Conservation (phyloP, 2,113 vertebrate species). For the Oncorhynchus nerka region DNA sequence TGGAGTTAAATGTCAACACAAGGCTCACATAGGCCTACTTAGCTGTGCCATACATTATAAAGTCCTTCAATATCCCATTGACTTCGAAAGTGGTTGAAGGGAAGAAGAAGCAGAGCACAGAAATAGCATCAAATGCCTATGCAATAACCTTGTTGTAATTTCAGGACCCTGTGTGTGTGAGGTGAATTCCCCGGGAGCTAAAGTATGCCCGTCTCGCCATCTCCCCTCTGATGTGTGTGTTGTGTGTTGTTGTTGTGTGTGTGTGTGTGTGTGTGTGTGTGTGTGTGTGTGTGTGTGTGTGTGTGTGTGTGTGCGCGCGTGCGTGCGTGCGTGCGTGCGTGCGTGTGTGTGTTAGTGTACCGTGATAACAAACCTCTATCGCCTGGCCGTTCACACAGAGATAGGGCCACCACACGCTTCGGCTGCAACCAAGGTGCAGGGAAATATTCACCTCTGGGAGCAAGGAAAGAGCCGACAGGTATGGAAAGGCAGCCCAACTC, state of each 20-base stretch:
- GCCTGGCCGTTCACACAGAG: conserved; percentile 39
- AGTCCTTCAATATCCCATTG: background rate
- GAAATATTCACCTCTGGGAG: conserved; percentile 36
- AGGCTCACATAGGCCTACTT: too few relatives aligned
- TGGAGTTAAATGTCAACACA: too few relatives aligned
- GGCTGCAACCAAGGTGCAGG: conserved; percentile 24
- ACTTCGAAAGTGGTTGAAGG: background rate
- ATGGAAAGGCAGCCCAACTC: conserved; percentile 15
- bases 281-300: conserved; percentile 27
- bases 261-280: conserved; percentile 30
- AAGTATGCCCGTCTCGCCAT: conserved; percentile 42
- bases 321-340: too few relatives aligned
- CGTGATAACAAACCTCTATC: conserved; percentile 45
- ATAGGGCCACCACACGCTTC: conserved; percentile 52
- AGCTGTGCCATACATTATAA: background rate
- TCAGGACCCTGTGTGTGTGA: background rate
- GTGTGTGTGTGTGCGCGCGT: conserved; percentile 7
- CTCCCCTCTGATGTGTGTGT: conserved; percentile 34
- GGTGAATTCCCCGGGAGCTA: conserved; percentile 9
- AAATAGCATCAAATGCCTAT: background rate
- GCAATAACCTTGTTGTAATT: background rate
- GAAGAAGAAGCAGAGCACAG: background rate
- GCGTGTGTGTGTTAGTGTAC: conserved; percentile 6
- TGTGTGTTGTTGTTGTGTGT: too few relatives aligned
- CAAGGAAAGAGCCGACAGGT: conserved; percentile 33